phyloP scores from a whole-genome alignment of 2,113 vertebrate species.

The Cisticola juncidis region DNA sequence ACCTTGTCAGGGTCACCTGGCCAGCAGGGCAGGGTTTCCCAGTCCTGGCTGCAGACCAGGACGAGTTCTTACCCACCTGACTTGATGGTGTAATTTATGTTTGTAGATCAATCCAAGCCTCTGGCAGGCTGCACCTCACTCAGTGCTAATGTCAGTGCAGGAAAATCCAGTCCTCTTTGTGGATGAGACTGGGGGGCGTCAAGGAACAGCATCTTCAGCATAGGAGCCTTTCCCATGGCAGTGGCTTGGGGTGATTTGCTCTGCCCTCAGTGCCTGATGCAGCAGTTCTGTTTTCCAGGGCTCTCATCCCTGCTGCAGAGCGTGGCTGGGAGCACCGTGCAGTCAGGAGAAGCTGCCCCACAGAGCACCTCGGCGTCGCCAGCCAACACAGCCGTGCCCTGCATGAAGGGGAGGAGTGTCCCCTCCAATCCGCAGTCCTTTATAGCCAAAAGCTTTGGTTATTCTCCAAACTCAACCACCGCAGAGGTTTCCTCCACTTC shows the following conservation, averaged over 20 bases:
- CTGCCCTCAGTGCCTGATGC: not conserved
- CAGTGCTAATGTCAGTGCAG: not conserved
- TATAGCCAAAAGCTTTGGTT: constrained; percentile 70
- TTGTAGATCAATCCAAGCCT: not conserved
- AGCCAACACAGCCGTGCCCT: constrained; percentile 40
- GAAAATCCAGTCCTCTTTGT: not conserved
- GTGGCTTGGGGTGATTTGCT: rapidly evolving
- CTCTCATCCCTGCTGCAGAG: constrained; percentile 92
- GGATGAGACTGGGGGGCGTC: not conserved
- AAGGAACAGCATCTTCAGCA: rapidly evolving
- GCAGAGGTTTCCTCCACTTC: constrained; percentile 80
- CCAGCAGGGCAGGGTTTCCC: not conserved
- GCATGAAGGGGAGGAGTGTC: constrained; percentile 63
- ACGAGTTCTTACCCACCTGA: rapidly evolving
- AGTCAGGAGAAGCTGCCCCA: constrained; percentile 45
- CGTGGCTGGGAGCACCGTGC: constrained; percentile 79
- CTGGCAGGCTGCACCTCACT: not conserved
- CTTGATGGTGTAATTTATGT: not conserved
- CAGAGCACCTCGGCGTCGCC: constrained; percentile 71
- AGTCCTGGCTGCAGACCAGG: not conserved
- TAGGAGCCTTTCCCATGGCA: not conserved
- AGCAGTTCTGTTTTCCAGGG: constrained; percentile 65
- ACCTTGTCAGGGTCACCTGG: not conserved
- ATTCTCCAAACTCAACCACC: constrained; percentile 76
- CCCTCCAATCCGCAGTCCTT: constrained; percentile 68